Base-by-base conservation (phyloP, 1,140 invertebrate genomes). In the Drosophila nebulosa region DNA sequence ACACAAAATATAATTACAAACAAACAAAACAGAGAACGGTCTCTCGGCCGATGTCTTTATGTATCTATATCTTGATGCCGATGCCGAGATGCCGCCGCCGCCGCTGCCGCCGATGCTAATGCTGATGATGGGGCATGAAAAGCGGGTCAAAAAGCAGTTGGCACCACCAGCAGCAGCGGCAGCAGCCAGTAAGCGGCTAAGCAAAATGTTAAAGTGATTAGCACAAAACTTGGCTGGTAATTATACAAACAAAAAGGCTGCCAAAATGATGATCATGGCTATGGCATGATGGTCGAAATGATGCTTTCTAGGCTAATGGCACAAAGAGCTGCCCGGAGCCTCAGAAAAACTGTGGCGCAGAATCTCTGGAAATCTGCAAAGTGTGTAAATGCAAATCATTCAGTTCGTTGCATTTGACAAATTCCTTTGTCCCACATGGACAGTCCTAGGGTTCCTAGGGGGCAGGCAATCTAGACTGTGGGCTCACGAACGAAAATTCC, bases 191-290 rank as follows among this genome's bases (percentile, higher is more conserved):
- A 39, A 56, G 21, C 30, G 69, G 65, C 60, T 46, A 64, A 52
- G 42, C 64, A 69, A 85, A 85, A 85, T 85, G 81, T 78, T 81
- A 78, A 86, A 86, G 81, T 85, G 81, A 85, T 85, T 85, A 85
- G 81, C 83, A 81, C 81, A 78, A 84, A 74, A 53, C 46, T 62
- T 57, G 74, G 53, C 59, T 57, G 74, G 66, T 69, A 85, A 85
- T 86, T 86, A 85, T 71, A 71, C 55, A 74, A 85, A 80, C 69
- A 81, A 74, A 86, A 70, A 78, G 39, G 55, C 74, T 86, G 78
- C 78, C 78, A 85, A 85, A 79, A 74, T 71, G 69, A 86, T 71
- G 61, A 80, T 69, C 78, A 81, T 86, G 64, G 5, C n/a, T 7
- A 26, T 26, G 24, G n/a, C 21, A 35, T 59, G 61, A 21, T 64